phyloP scores from a whole-genome alignment of 2,113 vertebrate genomes.

The Apteryx mantelli region DNA sequence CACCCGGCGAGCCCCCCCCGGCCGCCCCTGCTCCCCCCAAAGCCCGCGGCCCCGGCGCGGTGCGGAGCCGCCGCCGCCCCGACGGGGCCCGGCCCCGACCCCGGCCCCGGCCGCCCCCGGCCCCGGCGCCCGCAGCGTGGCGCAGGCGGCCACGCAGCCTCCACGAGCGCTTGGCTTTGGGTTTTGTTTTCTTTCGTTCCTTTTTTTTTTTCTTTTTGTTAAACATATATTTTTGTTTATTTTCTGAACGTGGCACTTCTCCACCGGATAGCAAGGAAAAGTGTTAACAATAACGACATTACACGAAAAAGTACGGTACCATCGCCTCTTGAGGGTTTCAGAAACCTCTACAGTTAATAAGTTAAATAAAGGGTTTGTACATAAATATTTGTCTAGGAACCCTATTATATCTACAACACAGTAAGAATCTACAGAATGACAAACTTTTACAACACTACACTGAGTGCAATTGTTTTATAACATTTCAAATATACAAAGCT shows the following conservation, averaged over 20 bases:
- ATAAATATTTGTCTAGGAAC: conserved; percentile 99
- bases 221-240: conserved; percentile 83
- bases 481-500: conserved; percentile 97
- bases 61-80: too few relatives aligned
- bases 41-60: too few relatives aligned
- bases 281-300: conserved; percentile 90
- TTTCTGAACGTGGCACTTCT: conserved; percentile 85
- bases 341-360: conserved; percentile 87
- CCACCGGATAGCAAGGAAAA: conserved; percentile 86
- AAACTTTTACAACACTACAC: conserved; percentile 97
- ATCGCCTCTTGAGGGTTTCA: conserved; percentile 83
- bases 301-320: conserved; percentile 85
- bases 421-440: conserved; percentile 93
- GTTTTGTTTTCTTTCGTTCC: neutral
- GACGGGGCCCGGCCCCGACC: too few relatives aligned
- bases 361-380: conserved; percentile 89
- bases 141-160: neutral
- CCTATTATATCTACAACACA: conserved; percentile 93
- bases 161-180: neutral
- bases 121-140: too few relatives aligned
- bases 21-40: too few relatives aligned
- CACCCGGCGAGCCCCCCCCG: too few relatives aligned
- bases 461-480: conserved; percentile 97
- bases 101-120: too few relatives aligned
- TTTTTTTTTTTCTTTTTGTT: conserved; percentile 53